Evolutionary conservation across 2,113 vertebrate genomes (phyloP).

Genomic region (Seriola dumerili): DNA sequence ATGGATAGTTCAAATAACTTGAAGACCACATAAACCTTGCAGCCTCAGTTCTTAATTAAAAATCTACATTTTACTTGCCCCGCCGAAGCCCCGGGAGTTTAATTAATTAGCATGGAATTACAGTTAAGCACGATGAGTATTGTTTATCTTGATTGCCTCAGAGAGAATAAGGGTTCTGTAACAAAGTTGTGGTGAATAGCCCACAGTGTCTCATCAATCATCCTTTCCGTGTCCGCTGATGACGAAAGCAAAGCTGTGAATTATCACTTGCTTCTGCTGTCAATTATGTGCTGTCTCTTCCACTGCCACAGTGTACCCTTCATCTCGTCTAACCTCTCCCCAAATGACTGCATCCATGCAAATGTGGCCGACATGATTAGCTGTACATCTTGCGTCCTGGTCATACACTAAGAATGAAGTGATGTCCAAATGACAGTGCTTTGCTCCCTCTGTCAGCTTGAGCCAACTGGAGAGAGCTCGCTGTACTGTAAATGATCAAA

Average conservation of each 20-base stretch:
- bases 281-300: background rate
- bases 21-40: conserved; percentile 2
- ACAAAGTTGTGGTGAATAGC: conserved; percentile 1
- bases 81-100: conserved; percentile 11
- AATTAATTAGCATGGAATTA: conserved; percentile 54
- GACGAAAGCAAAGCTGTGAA: conserved; percentile 19
- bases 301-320: conserved; percentile 10
- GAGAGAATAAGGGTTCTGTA: conserved; percentile 12
- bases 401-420: background rate
- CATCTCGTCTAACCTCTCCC: conserved; percentile 37
- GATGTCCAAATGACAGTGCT: conserved; percentile 9
- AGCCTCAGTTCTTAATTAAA: conserved; percentile 49
- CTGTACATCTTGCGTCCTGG: background rate
- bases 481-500: background rate
- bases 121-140: conserved; percentile 10
- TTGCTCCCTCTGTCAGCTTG: background rate
- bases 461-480: background rate
- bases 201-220: conserved; percentile 35
- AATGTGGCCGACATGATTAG: conserved; percentile 40
- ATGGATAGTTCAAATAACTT: background rate
- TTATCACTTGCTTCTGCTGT: conserved; percentile 41
- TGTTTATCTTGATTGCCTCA: conserved; percentile 38
- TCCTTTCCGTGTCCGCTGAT: conserved; percentile 1
- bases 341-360: background rate
- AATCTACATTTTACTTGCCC: conserved; percentile 37